Base-by-base conservation (phyloP, 1,140 invertebrate genomes). In the Drosophila nikananu region DNA sequence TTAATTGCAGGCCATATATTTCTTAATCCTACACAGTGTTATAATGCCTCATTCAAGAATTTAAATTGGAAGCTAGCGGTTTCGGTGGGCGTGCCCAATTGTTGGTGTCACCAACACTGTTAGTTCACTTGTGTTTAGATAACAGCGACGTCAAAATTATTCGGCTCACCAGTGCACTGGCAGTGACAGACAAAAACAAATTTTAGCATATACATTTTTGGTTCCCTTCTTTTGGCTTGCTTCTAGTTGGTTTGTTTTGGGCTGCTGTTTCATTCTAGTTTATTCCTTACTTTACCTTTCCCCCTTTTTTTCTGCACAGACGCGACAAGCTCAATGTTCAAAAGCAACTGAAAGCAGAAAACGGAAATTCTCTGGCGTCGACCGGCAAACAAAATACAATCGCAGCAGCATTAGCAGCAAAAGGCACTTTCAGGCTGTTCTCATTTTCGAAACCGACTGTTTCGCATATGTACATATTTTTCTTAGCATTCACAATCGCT, bases 241-340 rank as follows among this genome's bases (percentile, higher is more conserved):
- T 55, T 52, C 32, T 55, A 37, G 32, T 32, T 23, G 19, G 9
- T 57, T 48, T 64, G 25, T 68, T 55, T 55, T 55, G 49, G 32
- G 13, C 39, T 15, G 51, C 42, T 72, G 67, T 15, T n/a, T 42
- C 37, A 39, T 63, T 55, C 30, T 32, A 27, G 39, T 23, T 37
- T 55, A 32, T 10, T 37, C 44, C 54, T 19, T 37, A 48, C 35
- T 12, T 32, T 73, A 54, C 62, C 37, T 54, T 51, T 68, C 42
- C 30, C 70, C 78, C 65, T 42, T 71, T 21, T 54, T 32, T 21
- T 79, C 60, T 59, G 54, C 66, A 54, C 30, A 70, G 81, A 89
- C 72, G 76, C 84, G 80, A 79, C 83, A 67, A 82, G 75, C 63
- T 83, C 83, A 89, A 81, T 71, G 83, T 75, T 83, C 84, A 67